Conservation (phyloP, 2,113 vertebrate species). For the Anolis sagrei region DNA sequence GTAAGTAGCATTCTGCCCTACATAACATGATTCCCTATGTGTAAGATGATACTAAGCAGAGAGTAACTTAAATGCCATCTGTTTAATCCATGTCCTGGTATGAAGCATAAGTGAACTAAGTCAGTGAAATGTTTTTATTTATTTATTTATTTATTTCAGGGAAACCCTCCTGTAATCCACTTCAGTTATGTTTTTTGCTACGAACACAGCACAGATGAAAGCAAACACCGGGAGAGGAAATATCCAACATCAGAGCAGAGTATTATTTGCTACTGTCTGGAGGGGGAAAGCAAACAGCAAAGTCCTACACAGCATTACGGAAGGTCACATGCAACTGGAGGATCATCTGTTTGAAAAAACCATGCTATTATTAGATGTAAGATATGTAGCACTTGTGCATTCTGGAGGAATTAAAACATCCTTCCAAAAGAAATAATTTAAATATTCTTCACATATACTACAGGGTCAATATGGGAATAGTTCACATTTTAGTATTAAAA, state of each 20-base stretch:
- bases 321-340: slow-evolving; percentile 67
- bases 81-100: slow-evolving; percentile 20
- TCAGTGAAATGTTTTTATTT: slow-evolving; percentile 43
- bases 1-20: not conserved
- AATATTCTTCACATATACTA: not conserved
- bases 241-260: slow-evolving; percentile 50
- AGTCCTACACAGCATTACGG: slow-evolving; percentile 58
- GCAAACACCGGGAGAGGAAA: slow-evolving; percentile 61
- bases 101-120: slow-evolving; percentile 44
- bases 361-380: slow-evolving; percentile 72
- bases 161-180: slow-evolving; percentile 55
- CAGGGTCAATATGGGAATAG: not conserved
- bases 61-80: not conserved
- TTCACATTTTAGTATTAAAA: not conserved
- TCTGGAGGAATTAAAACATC: slow-evolving; percentile 59
- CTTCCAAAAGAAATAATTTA: slow-evolving; percentile 61
- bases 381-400: slow-evolving; percentile 72
- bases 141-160: slow-evolving; percentile 35
- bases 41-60: not conserved
- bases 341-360: slow-evolving; percentile 67
- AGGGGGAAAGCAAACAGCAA: slow-evolving; percentile 62
- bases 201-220: slow-evolving; percentile 49
- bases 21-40: not conserved
- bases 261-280: slow-evolving; percentile 56
- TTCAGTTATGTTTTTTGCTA: slow-evolving; percentile 54